Evolutionary conservation across 1,140 invertebrate genomes (phyloP), one percentile per base, ranked within the genome.

Genomic region (Zaprionus camerounensis): DNA sequence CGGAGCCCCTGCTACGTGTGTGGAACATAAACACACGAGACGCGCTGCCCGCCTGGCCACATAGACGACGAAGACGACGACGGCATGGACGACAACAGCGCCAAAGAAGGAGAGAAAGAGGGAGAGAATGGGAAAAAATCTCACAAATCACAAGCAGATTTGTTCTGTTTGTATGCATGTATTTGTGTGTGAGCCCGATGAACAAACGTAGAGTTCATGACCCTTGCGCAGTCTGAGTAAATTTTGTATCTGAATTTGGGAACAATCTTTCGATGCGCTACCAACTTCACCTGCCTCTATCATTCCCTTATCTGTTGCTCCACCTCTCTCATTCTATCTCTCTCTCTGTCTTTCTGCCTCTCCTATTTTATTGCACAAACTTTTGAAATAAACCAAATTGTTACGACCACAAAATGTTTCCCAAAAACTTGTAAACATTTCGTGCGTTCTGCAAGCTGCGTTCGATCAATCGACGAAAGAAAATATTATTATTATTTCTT

Each of bases 1-100:
- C 83, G 83, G 83, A 78, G 62, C 75, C 81, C 67, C 59, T 64
- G 81, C 76, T 72, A 75, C 81, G 81, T 83, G 83, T 88, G 83
- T 76, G 80, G 81, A 88, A 80, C 81, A 68, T 78, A 88, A 88
- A 83, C 83, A 78, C 71, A 57, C 67, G 53, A 82, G 76, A 66
- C 59, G 66, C 49, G 31, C 31, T 62, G 71, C 71, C 66, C 31
- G 59, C 72, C 28, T 46, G 55, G 44, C 57, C 57, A 69, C 49
- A 74, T 34, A 34, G 31, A 34, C 31, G 59, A 31, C 31, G 59
- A 31, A 34, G 41, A 46, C 15, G 53, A 55, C 44, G 59, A 53
- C 28, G 56, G 9, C 58, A 31, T 3, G 36, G 41, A 41, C 13
- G 22, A 41, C 28, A 58, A 20, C 22, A 7, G 28, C 24, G 24